phyloP scores from a whole-genome alignment of 2,797 vertebrate genomes.

The Protosalanx chinensis region DNA sequence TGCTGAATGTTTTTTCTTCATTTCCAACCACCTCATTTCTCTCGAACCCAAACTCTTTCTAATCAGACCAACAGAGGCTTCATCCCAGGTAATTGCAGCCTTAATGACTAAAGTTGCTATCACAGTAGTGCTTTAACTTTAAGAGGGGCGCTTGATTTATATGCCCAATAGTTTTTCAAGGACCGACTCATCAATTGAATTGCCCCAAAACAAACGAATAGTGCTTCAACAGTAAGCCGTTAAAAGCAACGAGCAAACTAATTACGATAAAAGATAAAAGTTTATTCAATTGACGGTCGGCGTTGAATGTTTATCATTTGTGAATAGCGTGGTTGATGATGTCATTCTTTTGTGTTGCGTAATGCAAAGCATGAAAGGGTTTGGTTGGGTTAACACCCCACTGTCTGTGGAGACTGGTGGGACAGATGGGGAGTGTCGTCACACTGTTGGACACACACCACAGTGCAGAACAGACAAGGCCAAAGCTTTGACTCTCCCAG shows the following conservation, averaged over 20 bases:
- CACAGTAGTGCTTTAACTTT: constrained; percentile 27
- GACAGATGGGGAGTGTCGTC: constrained; percentile 28
- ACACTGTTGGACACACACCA: constrained; percentile 31
- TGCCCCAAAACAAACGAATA: constrained; percentile 16
- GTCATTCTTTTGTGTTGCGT: not conserved
- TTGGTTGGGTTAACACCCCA: not conserved
- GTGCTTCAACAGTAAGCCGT: not conserved
- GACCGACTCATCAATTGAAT: constrained; percentile 19
- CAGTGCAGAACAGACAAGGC: constrained; percentile 34
- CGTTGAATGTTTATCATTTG: not conserved
- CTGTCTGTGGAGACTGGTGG: not conserved
- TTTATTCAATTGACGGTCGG: not conserved
- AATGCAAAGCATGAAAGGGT: not conserved
- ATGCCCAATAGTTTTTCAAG: constrained; percentile 21
- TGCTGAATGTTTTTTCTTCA: constrained; percentile 18
- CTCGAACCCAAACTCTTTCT: constrained; percentile 12
- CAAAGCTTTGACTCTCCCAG: constrained; percentile 39
- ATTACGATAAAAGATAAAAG: not conserved
- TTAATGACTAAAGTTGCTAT: constrained; percentile 42
- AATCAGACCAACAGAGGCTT: constrained; percentile 34
- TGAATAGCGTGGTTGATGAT: not conserved
- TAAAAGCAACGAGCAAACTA: not conserved
- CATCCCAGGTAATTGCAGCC: constrained; percentile 41
- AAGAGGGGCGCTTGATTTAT: constrained; percentile 11
- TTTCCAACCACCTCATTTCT: not conserved